phyloP scores from a whole-genome alignment of 2,113 vertebrate species.

The Camelus bactrianus region DNA sequence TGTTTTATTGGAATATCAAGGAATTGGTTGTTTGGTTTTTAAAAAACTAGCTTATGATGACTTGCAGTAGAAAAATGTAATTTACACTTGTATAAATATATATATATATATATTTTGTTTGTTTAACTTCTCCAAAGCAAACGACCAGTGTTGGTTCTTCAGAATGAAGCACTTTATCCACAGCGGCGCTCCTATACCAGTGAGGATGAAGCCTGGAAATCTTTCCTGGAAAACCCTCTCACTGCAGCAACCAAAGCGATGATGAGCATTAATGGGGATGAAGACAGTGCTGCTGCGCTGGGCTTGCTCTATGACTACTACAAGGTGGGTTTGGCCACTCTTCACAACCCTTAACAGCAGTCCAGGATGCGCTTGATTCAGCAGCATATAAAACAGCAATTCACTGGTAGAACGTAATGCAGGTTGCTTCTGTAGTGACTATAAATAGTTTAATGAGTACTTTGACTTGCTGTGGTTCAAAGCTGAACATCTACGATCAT shows the following conservation, averaged over 20 bases:
- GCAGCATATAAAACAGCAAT: slow-evolving; percentile 47
- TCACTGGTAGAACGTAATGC: slow-evolving; percentile 58
- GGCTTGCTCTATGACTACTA: slow-evolving; percentile 99
- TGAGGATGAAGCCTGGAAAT: slow-evolving; percentile 99
- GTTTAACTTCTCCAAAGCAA: slow-evolving; percentile 89
- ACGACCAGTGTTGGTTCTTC: slow-evolving; percentile 97
- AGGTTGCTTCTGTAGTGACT: slow-evolving; percentile 63
- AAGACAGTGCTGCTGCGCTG: slow-evolving; percentile 97
- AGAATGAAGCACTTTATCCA: slow-evolving; percentile 95
- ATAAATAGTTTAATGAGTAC: slow-evolving; percentile 60
- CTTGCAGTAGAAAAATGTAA: slow-evolving; percentile 25
- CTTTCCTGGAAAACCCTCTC: slow-evolving; percentile 98
- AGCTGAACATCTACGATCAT: slow-evolving; percentile 15
- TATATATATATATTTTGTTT: not conserved
- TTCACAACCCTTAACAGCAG: not conserved
- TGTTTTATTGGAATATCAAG: not conserved
- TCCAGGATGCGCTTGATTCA: slow-evolving; percentile 22
- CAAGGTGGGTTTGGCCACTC: slow-evolving; percentile 88
- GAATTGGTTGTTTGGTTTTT: slow-evolving; percentile 24
- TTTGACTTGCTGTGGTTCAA: slow-evolving; percentile 53
- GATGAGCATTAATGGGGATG: slow-evolving; percentile 99
- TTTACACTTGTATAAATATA: not conserved
- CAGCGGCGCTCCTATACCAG: slow-evolving; percentile 96
- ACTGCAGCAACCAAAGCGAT: slow-evolving; percentile 99
- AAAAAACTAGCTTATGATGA: slow-evolving; percentile 18